A percentile compares a stretch with the other conserved stretches of the same genome.
phyloP scores from a whole-genome alignment of 2,113 vertebrate genomes.

The Erinaceus europaeus region DNA sequence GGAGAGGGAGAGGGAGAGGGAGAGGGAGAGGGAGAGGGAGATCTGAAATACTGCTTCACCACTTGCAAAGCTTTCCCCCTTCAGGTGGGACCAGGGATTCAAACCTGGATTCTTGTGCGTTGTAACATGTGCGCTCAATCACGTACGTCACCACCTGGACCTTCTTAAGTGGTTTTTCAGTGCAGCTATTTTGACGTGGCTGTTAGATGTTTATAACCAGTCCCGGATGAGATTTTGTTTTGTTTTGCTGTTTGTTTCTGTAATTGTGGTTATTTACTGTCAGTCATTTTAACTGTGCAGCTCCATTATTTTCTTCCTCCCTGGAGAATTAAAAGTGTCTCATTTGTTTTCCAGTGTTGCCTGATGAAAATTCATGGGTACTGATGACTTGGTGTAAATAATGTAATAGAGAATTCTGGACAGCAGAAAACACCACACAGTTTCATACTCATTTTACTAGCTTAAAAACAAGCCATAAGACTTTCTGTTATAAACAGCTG shows the following conservation, averaged over 20 bases:
- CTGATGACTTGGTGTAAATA: background rate
- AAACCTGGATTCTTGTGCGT: no score
- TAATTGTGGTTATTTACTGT: background rate
- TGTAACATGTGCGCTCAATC: no score
- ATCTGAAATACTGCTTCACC: no score
- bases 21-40: no score
- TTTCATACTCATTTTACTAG: background rate
- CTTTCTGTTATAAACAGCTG: conserved; percentile 34
- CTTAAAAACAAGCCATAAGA: conserved; percentile 30
- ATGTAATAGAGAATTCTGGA: conserved; percentile 44
- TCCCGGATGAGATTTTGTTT: background rate
- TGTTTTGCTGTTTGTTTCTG: background rate
- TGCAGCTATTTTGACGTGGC: background rate
- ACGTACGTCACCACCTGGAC: no score
- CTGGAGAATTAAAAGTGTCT: background rate
- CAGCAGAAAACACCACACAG: background rate
- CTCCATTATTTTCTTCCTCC: background rate
- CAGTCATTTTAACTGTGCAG: background rate
- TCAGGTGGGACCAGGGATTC: no score
- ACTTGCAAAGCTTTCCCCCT: no score
- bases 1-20: no score
- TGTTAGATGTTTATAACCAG: background rate
- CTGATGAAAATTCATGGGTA: conserved; percentile 25
- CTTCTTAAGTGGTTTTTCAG: background rate
- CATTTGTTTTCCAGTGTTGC: background rate